A percentile compares a stretch with the other conserved stretches of the same genome.
Conservation (phyloP, 2,113 vertebrate species). For the Cebus imitator region DNA sequence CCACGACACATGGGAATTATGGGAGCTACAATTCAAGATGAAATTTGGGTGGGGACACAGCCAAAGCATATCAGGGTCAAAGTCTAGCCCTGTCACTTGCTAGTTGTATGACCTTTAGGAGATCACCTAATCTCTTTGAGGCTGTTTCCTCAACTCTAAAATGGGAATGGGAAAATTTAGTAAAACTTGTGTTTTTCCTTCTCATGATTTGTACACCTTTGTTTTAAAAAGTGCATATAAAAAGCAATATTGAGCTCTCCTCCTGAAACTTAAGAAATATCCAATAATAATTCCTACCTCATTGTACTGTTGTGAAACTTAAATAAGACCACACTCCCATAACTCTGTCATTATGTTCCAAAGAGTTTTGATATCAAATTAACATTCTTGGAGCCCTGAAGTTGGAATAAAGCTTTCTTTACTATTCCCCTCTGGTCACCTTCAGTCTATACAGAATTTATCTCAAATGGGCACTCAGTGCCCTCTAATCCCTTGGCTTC, state of each 20-base stretch:
- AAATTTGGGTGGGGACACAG: no score
- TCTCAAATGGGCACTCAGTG: background rate
- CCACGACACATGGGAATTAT: no score
- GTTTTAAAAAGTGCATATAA: no score
- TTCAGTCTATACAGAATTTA: background rate
- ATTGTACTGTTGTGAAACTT: background rate
- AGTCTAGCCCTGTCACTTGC: background rate
- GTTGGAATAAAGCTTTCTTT: background rate
- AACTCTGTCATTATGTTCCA: background rate
- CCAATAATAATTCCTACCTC: background rate
- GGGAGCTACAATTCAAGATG: no score
- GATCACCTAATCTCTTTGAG: background rate
- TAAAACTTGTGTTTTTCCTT: no score
- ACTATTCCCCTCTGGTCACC: background rate
- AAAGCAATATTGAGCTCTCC: no score
- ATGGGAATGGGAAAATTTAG: background rate
- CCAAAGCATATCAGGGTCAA: no score
- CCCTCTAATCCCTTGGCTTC: background rate
- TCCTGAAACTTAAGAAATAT: no score
- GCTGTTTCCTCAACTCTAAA: background rate
- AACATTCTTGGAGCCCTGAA: no score
- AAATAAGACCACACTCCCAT: background rate
- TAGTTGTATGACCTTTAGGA: background rate
- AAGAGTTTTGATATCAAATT: background rate
- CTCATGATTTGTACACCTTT: no score